These are phyloP conservation scores for Caenorhabditis zanzibari DNA, from an alignment of 2,888 invertebrate species.

Conservation along the genomic window DNA sequence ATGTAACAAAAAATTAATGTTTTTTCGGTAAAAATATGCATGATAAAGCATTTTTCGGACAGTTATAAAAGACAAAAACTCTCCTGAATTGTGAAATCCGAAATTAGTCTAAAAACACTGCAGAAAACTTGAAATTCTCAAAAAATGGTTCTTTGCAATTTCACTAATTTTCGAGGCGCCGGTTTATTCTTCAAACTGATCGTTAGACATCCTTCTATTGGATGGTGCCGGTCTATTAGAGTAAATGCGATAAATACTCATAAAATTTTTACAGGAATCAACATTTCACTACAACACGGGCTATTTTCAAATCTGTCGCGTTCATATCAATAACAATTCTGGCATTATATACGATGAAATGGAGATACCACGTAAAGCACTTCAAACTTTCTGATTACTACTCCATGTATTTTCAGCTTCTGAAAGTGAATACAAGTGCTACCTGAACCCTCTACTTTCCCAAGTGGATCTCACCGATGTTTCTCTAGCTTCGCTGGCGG, in stretches of 20 bases:
- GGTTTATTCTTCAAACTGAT: no score
- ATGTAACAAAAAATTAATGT: no score
- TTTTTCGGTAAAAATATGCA: no score
- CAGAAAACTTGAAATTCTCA: no score
- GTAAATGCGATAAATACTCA: neutral
- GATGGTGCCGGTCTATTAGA: neutral
- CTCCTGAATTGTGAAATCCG: no score
- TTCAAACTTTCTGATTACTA: neutral
- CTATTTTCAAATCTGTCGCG: conserved; percentile 82
- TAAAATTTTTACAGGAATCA: conserved; percentile 35
- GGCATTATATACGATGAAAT: conserved; percentile 68
- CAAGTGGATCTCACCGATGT: conserved; percentile 80
- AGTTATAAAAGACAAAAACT: no score
- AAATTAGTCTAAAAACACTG: no score
- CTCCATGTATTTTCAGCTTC: conserved; percentile 46
- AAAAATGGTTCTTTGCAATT: no score
- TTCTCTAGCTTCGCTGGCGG: conserved; percentile 79
- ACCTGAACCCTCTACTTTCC: conserved; percentile 79
- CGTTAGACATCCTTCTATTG: no score
- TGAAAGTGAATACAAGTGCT: conserved; percentile 74
- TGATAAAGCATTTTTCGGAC: no score
- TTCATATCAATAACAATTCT: conserved; percentile 70
- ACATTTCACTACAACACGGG: conserved; percentile 81
- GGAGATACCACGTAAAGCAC: conserved; percentile 69
- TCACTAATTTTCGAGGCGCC: no score